Conservation (phyloP, 64 coral and sea anemone genomes). For the Anthopleura sola region DNA sequence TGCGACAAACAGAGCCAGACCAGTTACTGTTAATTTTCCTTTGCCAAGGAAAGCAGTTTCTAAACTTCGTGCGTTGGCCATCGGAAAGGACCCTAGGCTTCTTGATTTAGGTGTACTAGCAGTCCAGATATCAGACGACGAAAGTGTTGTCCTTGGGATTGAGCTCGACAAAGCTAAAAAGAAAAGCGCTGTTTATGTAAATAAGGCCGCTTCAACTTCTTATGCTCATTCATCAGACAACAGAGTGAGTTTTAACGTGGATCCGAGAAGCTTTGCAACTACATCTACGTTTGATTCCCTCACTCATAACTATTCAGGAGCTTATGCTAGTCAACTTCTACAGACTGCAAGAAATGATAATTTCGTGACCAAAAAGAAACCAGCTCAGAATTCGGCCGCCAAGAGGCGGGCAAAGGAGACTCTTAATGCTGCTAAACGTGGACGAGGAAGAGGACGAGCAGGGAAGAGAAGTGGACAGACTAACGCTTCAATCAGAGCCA, state of each 20-base stretch:
- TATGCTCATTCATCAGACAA: background rate
- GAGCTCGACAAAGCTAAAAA: conserved; percentile 61
- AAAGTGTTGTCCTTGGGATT: conserved; percentile 89
- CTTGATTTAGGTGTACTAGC: conserved; percentile 83
- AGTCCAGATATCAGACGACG: conserved; percentile 89
- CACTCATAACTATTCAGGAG: background rate
- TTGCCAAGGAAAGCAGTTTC: conserved; percentile 68
- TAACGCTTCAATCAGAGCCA: background rate
- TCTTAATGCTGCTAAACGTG: conserved; percentile 37
- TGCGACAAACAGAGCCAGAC: background rate
- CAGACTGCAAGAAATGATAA: background rate
- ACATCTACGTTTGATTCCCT: background rate
- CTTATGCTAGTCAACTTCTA: background rate
- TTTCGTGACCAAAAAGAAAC: conserved; percentile 8
- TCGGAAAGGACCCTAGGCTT: conserved; percentile 69
- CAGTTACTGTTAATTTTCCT: conserved; percentile 75
- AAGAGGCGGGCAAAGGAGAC: conserved; percentile 22
- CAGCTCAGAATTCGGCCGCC: background rate
- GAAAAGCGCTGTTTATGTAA: conserved; percentile 10
- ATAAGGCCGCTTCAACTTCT: background rate
- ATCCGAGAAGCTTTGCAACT: background rate
- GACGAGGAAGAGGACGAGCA: conserved; percentile 17
- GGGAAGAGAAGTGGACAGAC: background rate
- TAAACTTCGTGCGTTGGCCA: conserved; percentile 79
- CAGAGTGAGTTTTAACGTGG: background rate